phyloP scores from a whole-genome alignment of 2,888 invertebrate species.

The Perithous albicinctus region DNA sequence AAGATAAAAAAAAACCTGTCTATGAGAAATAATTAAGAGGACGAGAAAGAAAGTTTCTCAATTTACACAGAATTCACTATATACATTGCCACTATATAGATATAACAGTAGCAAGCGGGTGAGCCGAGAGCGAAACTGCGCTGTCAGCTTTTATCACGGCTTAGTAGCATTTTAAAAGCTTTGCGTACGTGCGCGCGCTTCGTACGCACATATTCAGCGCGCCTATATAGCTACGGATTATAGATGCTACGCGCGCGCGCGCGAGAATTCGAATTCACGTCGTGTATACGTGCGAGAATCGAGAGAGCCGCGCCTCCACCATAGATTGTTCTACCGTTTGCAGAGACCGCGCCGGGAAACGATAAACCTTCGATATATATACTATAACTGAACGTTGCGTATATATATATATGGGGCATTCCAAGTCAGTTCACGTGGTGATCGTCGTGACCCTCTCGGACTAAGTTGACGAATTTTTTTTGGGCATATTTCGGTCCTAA shows the following conservation, averaged over 20 bases:
- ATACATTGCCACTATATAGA: too few relatives aligned
- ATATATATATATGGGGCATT: too few relatives aligned
- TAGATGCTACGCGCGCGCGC: constrained; percentile 45
- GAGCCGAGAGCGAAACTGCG: constrained; percentile 32
- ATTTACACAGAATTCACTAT: too few relatives aligned
- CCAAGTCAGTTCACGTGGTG: too few relatives aligned
- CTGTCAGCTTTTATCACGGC: constrained; percentile 23
- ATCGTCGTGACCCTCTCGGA: too few relatives aligned
- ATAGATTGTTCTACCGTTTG: constrained; percentile 58
- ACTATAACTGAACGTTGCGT: constrained; percentile 58
- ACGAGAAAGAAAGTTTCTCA: too few relatives aligned
- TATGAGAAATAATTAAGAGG: too few relatives aligned
- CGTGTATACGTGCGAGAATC: constrained; percentile 47
- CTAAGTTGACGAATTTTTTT: too few relatives aligned
- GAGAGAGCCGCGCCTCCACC: constrained; percentile 58
- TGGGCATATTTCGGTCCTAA: too few relatives aligned
- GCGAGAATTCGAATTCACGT: constrained; percentile 39
- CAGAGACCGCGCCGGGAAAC: constrained; percentile 54
- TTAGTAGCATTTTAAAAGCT: constrained; percentile 39
- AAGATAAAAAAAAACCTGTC: too few relatives aligned
- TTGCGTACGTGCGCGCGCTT: constrained; percentile 38
- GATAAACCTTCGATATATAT: constrained; percentile 59
- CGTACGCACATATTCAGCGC: constrained; percentile 39
- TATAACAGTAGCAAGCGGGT: constrained; percentile 1
- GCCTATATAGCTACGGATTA: constrained; percentile 57